A percentile compares a stretch with the other conserved stretches of the same genome.
phyloP scores from a whole-genome alignment of 2,113 vertebrate genomes.

The Heptranchias perlo region DNA sequence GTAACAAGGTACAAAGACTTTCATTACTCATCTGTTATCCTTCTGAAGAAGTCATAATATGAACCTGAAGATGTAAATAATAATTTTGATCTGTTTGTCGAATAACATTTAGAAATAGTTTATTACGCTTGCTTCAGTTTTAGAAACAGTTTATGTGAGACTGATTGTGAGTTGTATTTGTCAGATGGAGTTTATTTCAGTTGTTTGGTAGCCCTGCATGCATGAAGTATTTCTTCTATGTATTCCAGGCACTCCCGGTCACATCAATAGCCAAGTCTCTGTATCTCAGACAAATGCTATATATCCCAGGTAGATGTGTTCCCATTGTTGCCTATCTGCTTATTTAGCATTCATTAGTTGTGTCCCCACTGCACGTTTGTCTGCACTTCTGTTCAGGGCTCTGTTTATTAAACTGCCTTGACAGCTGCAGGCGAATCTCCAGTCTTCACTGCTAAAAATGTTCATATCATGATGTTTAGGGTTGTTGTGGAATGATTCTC shows the following conservation, averaged over 20 bases:
- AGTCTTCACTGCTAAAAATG: background rate
- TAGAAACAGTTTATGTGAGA: too few species aligned
- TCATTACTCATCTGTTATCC: too few species aligned
- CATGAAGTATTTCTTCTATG: too few species aligned
- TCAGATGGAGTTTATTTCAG: background rate
- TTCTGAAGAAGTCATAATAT: too few species aligned
- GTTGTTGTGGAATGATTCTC: background rate
- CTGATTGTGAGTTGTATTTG: background rate
- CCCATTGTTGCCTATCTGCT: background rate
- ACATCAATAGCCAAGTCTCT: background rate
- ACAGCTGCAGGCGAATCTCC: background rate
- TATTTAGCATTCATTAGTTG: background rate
- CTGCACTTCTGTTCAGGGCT: background rate
- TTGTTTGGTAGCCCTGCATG: background rate
- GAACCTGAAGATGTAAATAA: too few species aligned
- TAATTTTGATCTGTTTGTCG: background rate
- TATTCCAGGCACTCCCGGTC: background rate
- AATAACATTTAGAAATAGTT: background rate
- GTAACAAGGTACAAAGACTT: too few species aligned
- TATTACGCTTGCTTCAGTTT: background rate
- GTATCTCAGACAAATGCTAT: background rate
- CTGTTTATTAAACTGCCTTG: background rate
- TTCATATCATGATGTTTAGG: background rate
- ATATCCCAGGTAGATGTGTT: background rate
- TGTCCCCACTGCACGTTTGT: background rate